These are phyloP conservation scores for Drosophila pseudotalamancana DNA, from an alignment of 2,888 invertebrate species.

Conservation along the genomic window DNA sequence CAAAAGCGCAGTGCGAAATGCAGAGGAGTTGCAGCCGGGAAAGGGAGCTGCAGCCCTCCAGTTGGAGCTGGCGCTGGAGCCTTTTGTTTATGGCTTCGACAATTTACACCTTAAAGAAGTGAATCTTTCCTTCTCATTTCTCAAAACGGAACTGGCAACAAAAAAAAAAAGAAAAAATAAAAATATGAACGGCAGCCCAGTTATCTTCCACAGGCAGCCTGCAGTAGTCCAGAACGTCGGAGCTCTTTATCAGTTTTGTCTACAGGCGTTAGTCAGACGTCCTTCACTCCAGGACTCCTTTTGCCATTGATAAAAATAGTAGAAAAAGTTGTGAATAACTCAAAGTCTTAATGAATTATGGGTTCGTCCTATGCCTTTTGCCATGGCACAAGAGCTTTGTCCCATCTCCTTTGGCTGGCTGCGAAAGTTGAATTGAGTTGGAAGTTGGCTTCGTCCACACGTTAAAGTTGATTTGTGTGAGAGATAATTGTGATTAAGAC, in stretches of 20 bases:
- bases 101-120: slow-evolving; percentile 82
- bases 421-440: slow-evolving; percentile 37
- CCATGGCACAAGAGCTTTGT: neutral
- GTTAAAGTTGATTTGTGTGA: slow-evolving; percentile 13
- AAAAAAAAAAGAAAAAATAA: slow-evolving; percentile 3
- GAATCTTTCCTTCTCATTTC: slow-evolving; percentile 16
- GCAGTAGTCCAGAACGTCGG: slow-evolving; percentile 16
- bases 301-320: slow-evolving; percentile 37
- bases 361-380: slow-evolving; percentile 31
- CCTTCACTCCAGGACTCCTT: neutral
- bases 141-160: slow-evolving; percentile 34
- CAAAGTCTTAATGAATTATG: slow-evolving; percentile 75
- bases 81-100: slow-evolving; percentile 80
- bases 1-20: slow-evolving; percentile 43
- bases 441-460: slow-evolving; percentile 6
- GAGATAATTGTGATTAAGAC: slow-evolving; percentile 23
- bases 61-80: slow-evolving; percentile 10
- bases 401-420: slow-evolving; percentile 18
- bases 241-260: slow-evolving; percentile 64
- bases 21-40: neutral
- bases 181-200: slow-evolving; percentile 50
- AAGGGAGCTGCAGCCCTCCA: neutral
- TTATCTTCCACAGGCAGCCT: slow-evolving; percentile 49
- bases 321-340: slow-evolving; percentile 70
- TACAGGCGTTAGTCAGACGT: slow-evolving; percentile 60